Percentiles rank a stretch among this genome's conserved stretches.
Evolutionary conservation across 2,113 vertebrate genomes (phyloP).

Genomic region (Pipa parva): DNA sequence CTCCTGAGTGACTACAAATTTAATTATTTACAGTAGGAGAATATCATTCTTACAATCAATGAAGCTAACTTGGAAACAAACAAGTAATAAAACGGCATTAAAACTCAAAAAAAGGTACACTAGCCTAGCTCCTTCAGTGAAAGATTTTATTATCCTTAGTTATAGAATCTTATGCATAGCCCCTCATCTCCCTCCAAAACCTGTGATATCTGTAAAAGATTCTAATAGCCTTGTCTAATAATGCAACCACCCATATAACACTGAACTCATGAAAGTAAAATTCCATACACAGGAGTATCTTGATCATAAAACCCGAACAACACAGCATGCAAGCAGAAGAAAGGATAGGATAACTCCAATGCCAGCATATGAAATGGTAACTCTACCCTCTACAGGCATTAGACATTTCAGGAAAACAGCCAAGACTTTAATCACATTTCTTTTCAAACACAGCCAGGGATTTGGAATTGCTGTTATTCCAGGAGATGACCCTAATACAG

Average conservation of each 20-base stretch:
- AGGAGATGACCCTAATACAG: conserved; percentile 61
- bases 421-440: conserved; percentile 66
- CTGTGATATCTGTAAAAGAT: too few relatives aligned
- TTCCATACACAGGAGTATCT: neutral
- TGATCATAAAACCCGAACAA: conserved; percentile 4
- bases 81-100: too few relatives aligned
- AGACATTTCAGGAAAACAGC: conserved; percentile 55
- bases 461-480: conserved; percentile 58
- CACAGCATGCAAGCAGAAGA: conserved; percentile 1
- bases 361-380: conserved; percentile 49
- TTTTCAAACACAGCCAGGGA: conserved; percentile 61
- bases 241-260: neutral
- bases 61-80: too few relatives aligned
- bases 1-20: too few relatives aligned
- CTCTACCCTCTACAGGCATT: conserved; percentile 51
- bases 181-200: too few relatives aligned
- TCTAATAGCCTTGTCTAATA: neutral
- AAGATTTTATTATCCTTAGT: too few relatives aligned
- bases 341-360: neutral
- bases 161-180: too few relatives aligned
- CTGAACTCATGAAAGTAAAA: conserved; percentile 3
- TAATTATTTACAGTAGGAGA: too few relatives aligned
- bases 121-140: too few relatives aligned
- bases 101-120: too few relatives aligned
- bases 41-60: too few relatives aligned